Base-by-base conservation (phyloP, 2,797 vertebrate genomes). In the Notoglanidium macrostoma region DNA sequence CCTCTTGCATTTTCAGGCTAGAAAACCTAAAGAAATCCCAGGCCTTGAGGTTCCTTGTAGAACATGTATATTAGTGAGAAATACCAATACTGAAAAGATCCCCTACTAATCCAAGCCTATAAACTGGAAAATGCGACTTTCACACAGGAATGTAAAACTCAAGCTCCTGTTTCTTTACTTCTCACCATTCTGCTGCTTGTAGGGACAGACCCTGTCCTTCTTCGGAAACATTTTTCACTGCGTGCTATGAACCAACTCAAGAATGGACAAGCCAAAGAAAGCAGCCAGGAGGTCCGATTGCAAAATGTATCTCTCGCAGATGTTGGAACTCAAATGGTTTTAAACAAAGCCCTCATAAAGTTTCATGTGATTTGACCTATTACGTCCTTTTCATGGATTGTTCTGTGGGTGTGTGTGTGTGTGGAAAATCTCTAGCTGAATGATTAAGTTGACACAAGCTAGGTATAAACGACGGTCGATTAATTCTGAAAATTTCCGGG, bases 131-230 rank as follows among this genome's bases (percentile, higher is more conserved):
- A 49, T 49, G 59, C 35, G 17, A 77, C 51, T 87, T 87, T 88
- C 85, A 72, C 85, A 77, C 1, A 40, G 67, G 59, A 86, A 86
- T 78, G 85, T 63, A 44, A 81, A 81, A 63, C 55, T 63, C 78
- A 7, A 35, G 21, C 78, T 63, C 55, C 55, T 26, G 55, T 61
- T 61, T 78, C 29, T 44, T 61, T 80, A 67, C 70, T 83, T 77
- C 59, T 68, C 77, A 29, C 40, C 40, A 68, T 26, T 61, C 19
- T 57, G 49, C 51, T 70, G 63, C n/a, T 83, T 14, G 15, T 6
- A 67, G n/a, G 17, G 49, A 83, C 81, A 68, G 17, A 83, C 63
- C 8, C 32, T 40, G 3, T 46, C 55, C 78, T 80, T 46, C 57
- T n/a, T n/a, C 55, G 26, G 21, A 51, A 21, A 0, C 0, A 3